Evolutionary conservation across 2,888 invertebrate genomes (phyloP), one percentile per base, ranked within the genome.

Genomic region (Phyto melanocephala): DNA sequence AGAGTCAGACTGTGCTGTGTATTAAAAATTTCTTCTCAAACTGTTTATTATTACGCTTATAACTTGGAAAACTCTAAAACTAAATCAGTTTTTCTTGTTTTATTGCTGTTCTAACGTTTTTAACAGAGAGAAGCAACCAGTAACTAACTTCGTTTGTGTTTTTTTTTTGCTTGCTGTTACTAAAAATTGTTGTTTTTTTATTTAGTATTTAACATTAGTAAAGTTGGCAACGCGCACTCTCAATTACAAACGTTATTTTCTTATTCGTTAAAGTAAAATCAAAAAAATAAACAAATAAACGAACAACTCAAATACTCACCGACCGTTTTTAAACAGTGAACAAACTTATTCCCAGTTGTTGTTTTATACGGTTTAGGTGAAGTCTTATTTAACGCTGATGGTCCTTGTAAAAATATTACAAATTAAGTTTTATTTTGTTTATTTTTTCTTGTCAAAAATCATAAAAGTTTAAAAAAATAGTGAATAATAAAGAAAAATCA

Each of bases 161-260:
- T 54, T 2, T 50, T 62, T 67, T 56, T 11, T 37, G 56, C 24
- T 24, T 50, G 37, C 20, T 42, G 4, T 52, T 33, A 47, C 15
- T 8, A 35, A 47, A 33, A 60, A 24, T 35, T 35, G 45, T n/a
- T n/a, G n/a, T n/a, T n/a, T n/a, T n/a, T n/a, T n/a, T 6, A 33
- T 5, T 15, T 33, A 28, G 37, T 54, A 54, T 15, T 1, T 13
- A 54, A 15, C 6, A 11, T 13, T n/a, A 22, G 5, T 52, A 5
- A 40, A 80, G 80, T 83, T 83, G 82, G 80, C 81, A 84, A 84
- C 68, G 80, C 83, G 65, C 22, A 74, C 67, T 70, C 62, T 60
- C 37, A 40, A 60, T 17, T 58, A 42, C 58, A 63, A 71, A 58
- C 76, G 52, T 71, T 65, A 50, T 50, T 72, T 76, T 28, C 3